Conservation (phyloP, 2,113 vertebrate genomes). For the Cynoglossus semilaevis region DNA sequence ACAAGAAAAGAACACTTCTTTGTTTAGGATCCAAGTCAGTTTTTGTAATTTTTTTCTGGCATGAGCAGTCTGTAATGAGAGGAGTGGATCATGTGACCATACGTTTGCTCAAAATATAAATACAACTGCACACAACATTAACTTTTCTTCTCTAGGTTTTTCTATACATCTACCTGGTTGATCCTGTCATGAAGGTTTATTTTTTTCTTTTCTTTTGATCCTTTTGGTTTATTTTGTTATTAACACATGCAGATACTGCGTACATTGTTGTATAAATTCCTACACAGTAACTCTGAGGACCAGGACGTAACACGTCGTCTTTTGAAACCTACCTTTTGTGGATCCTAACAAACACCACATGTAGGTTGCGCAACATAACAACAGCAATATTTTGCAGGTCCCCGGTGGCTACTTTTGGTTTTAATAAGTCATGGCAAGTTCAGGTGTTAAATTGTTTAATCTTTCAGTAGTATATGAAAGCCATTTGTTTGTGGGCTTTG, state of each 20-base stretch:
- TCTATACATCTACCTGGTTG: too few species aligned
- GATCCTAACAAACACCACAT: slow-evolving; percentile 20
- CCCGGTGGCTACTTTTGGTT: slow-evolving; percentile 53
- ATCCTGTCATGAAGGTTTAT: too few species aligned
- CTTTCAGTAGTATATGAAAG: slow-evolving; percentile 75
- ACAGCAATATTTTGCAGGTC: slow-evolving; percentile 44
- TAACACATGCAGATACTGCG: too few species aligned
- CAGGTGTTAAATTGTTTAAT: slow-evolving; percentile 78
- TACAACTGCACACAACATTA: too few species aligned
- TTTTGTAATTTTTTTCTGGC: too few species aligned
- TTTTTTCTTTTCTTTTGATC: too few species aligned
- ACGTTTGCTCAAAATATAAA: too few species aligned
- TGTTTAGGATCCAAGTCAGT: slow-evolving; percentile 11
- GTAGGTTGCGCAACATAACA: slow-evolving; percentile 46
- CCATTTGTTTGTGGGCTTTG: slow-evolving; percentile 76
- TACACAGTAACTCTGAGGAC: not conserved
- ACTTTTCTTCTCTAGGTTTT: too few species aligned
- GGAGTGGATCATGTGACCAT: too few species aligned
- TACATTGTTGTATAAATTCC: too few species aligned
- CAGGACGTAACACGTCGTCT: slow-evolving; percentile 12
- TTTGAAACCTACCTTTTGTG: slow-evolving; percentile 15
- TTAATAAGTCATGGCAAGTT: slow-evolving; percentile 69
- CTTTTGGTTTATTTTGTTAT: too few species aligned
- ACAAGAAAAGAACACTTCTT: slow-evolving; percentile 46
- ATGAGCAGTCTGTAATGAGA: too few species aligned